Evolutionary conservation across 2,797 vertebrate genomes (phyloP).

Genomic region (Galaxias olidus): DNA sequence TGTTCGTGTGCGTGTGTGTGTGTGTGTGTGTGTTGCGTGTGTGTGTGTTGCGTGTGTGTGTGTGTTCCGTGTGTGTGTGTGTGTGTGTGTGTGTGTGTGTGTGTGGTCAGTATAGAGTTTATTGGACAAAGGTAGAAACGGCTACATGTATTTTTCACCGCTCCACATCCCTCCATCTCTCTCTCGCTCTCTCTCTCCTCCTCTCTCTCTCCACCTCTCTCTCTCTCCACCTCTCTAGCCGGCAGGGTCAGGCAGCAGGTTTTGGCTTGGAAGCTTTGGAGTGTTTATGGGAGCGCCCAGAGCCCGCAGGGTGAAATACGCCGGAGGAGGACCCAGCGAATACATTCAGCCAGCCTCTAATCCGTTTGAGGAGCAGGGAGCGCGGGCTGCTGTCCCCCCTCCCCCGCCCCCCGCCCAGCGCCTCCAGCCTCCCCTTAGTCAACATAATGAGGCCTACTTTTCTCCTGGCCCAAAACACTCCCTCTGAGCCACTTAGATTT

Average conservation of each 20-base stretch:
- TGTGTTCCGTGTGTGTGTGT: not conserved
- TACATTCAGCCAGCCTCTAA: not conserved
- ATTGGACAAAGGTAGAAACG: too few relatives aligned
- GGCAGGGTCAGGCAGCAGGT: conserved; percentile 51
- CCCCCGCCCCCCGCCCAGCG: conserved; percentile 36
- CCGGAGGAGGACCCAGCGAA: conserved; percentile 24
- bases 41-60: not conserved
- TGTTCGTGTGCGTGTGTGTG: not conserved
- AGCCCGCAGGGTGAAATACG: conserved; percentile 35
- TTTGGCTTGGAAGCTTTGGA: conserved; percentile 34
- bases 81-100: not conserved
- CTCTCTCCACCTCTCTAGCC: conserved; percentile 5
- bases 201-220: not conserved
- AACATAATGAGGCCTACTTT: not conserved
- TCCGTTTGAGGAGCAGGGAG: conserved; percentile 32
- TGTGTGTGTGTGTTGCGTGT: not conserved
- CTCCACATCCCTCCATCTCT: not conserved
- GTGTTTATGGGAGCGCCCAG: conserved; percentile 41
- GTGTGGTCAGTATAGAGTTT: too few relatives aligned
- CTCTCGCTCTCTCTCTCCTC: not conserved
- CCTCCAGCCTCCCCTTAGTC: conserved; percentile 21
- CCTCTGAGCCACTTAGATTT: not conserved
- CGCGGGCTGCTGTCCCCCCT: conserved; percentile 24
- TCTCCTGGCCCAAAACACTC: too few relatives aligned
- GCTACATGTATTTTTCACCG: too few relatives aligned